A percentile compares a stretch with the other conserved stretches of the same genome.
Conservation (phyloP, 2,797 vertebrate species). For the Lerista edwardsae region DNA sequence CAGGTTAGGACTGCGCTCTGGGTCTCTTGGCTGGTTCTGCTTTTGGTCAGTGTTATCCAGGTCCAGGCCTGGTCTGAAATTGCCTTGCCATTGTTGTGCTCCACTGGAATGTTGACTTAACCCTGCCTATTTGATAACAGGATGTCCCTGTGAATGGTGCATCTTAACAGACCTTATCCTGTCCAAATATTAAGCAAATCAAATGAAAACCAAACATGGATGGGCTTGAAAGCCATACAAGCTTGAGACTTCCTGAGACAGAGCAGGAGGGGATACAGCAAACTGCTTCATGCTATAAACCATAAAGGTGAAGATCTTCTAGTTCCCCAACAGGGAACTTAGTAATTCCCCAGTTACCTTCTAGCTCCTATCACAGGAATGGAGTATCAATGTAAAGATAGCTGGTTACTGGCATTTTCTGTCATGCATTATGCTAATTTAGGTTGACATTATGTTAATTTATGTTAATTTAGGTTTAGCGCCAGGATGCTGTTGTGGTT, state of each 20-base stretch:
- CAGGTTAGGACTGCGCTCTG: too few species aligned
- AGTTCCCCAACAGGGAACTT: neutral
- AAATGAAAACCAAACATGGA: rapidly evolving
- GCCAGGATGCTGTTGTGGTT: too few species aligned
- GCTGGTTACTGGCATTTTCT: neutral
- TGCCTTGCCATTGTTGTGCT: neutral
- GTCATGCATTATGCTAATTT: neutral
- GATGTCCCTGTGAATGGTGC: constrained; percentile 3
- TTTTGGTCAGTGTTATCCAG: neutral
- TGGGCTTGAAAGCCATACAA: neutral
- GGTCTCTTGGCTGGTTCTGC: neutral
- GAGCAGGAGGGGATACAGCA: neutral
- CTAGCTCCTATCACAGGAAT: too few species aligned
- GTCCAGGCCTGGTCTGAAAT: neutral
- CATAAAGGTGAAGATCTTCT: neutral
- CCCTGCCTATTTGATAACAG: constrained; percentile 24
- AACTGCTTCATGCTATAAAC: neutral
- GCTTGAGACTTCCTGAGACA: neutral
- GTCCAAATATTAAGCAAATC: neutral
- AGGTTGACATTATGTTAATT: neutral
- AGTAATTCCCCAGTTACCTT: neutral
- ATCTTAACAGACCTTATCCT: neutral
- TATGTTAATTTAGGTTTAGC: neutral
- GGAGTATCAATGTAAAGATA: too few species aligned
- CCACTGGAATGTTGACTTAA: constrained; percentile 19